A percentile compares a stretch with the other conserved stretches of the same genome.
Conservation (phyloP, 2,113 vertebrate genomes). For the Cyanoderma ruficeps region DNA sequence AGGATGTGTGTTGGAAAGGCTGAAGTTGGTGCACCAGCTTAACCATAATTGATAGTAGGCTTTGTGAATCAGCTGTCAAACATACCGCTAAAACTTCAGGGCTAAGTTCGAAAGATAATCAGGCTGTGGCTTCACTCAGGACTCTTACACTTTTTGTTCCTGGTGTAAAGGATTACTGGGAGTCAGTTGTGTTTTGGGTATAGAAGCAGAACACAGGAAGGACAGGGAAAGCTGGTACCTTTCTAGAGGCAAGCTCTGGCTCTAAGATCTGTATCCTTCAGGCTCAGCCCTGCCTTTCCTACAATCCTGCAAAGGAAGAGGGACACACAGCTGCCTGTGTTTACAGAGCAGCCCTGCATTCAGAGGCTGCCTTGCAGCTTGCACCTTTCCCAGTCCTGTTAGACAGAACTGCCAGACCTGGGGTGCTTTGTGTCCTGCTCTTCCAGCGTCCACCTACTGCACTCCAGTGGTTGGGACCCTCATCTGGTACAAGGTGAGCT, state of each 20-base stretch:
- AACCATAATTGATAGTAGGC: not conserved
- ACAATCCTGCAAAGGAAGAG: rapidly evolving
- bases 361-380: not conserved
- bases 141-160: not conserved
- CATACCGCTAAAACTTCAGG: not conserved
- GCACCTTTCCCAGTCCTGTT: not conserved
- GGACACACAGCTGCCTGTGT: not conserved
- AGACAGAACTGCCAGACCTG: not conserved
- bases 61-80: not conserved
- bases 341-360: not conserved
- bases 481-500: not conserved
- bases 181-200: not conserved
- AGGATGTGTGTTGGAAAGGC: not conserved
- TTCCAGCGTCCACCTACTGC: no score
- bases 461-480: not conserved
- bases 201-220: not conserved
- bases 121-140: not conserved
- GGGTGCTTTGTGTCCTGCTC: not conserved
- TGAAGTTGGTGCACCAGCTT: not conserved
- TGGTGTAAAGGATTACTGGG: not conserved
- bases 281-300: not conserved
- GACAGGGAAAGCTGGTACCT: not conserved
- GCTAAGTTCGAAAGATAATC: not conserved
- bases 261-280: not conserved
- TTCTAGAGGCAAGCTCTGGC: not conserved